Conservation (phyloP, 2,113 vertebrate species). For the Solenodon paradoxus region DNA sequence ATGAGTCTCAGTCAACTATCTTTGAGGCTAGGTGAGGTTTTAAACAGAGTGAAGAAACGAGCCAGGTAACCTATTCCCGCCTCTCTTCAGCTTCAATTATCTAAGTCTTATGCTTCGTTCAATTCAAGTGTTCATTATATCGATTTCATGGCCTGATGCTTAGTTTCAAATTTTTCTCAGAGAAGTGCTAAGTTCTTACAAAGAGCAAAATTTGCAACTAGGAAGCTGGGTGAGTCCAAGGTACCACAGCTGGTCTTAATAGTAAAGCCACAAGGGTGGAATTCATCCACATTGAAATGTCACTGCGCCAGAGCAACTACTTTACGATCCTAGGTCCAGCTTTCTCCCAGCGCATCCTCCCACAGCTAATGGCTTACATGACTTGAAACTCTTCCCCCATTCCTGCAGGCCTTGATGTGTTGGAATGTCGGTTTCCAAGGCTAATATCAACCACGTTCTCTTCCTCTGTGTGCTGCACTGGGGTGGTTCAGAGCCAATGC, state of each 20-base stretch:
- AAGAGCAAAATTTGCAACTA: neutral
- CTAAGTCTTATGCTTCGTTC: neutral
- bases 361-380: neutral
- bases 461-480: neutral
- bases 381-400: neutral
- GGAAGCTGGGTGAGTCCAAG: neutral
- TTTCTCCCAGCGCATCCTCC: neutral
- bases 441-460: constrained; percentile 55
- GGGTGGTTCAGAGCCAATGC: neutral
- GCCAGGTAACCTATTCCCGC: neutral
- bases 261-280: neutral
- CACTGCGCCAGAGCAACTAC: neutral
- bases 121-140: neutral
- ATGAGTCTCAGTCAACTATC: no score
- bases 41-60: neutral
- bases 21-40: neutral
- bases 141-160: neutral
- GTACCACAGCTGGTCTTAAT: neutral
- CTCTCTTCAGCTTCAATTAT: neutral
- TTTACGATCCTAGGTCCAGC: constrained; percentile 8
- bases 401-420: neutral
- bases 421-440: constrained; percentile 30
- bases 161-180: neutral
- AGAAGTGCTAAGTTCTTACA: constrained; percentile 4
- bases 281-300: neutral